Conservation (phyloP, 2,113 vertebrate species). For the Rostratula benghalensis region DNA sequence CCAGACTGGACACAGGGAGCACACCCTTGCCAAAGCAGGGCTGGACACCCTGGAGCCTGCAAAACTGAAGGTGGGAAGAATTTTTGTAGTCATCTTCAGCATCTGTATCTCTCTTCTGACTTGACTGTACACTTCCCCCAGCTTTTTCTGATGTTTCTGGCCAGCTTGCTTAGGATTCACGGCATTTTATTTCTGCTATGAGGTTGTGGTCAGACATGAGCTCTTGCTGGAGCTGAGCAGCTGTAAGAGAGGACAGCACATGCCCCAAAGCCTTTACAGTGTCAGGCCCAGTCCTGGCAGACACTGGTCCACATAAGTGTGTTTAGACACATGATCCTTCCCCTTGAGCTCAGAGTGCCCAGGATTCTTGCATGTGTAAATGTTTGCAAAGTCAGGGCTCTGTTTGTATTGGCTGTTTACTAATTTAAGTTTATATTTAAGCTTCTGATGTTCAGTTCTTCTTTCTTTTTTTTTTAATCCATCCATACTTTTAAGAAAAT, state of each 20-base stretch:
- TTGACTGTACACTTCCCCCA: background rate
- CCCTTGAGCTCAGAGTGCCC: background rate
- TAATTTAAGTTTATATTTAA: conserved; percentile 23
- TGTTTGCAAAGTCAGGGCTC: background rate
- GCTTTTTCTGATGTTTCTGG: background rate
- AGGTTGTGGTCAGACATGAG: background rate
- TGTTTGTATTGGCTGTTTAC: conserved; percentile 9
- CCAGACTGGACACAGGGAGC: background rate
- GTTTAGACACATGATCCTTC: background rate
- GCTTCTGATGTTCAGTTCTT: background rate
- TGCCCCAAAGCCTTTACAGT: background rate
- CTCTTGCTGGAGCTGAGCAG: background rate
- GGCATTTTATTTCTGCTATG: background rate
- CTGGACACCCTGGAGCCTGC: background rate
- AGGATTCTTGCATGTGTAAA: conserved; percentile 15
- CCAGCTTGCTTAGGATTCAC: background rate
- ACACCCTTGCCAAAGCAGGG: background rate
- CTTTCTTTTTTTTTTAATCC: background rate
- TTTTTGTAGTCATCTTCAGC: background rate
- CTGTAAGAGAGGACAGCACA: background rate
- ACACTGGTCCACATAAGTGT: background rate
- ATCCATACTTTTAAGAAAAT: background rate
- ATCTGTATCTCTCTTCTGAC: background rate
- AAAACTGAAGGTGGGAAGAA: background rate
- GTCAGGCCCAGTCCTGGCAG: background rate